Evolutionary conservation across 2,113 vertebrate species (phyloP).

Genomic region (Poeciliopsis turrubarensis): DNA sequence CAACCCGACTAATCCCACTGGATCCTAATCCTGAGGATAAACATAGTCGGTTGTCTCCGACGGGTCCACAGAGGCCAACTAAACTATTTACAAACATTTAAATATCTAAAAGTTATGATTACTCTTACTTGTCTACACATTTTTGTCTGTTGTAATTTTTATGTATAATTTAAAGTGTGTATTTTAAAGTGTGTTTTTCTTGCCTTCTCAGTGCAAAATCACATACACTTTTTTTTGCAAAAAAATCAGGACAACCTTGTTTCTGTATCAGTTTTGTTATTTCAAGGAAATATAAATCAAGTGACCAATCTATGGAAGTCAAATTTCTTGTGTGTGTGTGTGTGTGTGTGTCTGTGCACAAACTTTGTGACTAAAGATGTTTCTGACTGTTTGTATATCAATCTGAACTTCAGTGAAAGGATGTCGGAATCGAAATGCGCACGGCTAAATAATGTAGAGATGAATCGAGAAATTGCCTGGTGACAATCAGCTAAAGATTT

Average conservation of each 20-base stretch:
- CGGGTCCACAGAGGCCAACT: not conserved
- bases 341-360: too few relatives aligned
- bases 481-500: not conserved
- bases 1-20: constrained; percentile 67
- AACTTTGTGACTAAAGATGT: too few relatives aligned
- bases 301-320: too few relatives aligned
- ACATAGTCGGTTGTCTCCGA: constrained; percentile 33
- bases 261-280: too few relatives aligned
- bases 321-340: too few relatives aligned
- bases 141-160: not conserved
- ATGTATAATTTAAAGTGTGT: not conserved
- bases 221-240: too few relatives aligned
- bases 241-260: too few relatives aligned
- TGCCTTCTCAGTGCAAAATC: not conserved
- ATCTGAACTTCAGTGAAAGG: not conserved
- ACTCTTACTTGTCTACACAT: not conserved
- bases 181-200: not conserved
- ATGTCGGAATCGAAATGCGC: not conserved
- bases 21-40: constrained; percentile 65
- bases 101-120: not conserved
- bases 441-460: too few relatives aligned
- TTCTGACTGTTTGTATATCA: not conserved
- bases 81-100: not conserved
- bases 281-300: too few relatives aligned
- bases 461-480: too few relatives aligned